phyloP scores from a whole-genome alignment of 2,113 vertebrate species.

The Xiphorhynchus elegans region DNA sequence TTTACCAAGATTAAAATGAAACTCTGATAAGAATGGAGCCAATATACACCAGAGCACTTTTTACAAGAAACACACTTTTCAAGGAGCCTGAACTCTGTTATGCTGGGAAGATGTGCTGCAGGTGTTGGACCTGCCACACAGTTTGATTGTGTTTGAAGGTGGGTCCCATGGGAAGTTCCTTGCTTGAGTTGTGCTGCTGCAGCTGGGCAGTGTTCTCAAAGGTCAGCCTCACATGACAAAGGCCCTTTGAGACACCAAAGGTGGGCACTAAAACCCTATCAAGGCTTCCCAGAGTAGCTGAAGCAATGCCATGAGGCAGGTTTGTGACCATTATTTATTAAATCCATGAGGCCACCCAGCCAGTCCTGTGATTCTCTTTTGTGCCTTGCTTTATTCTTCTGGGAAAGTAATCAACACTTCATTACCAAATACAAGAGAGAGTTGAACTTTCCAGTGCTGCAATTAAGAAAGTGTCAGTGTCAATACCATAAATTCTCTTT shows the following conservation, averaged over 20 bases:
- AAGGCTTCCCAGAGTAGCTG: not conserved
- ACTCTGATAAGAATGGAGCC: not conserved
- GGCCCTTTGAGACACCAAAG: not conserved
- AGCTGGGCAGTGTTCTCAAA: not conserved
- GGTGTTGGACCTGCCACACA: not conserved
- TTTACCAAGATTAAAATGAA: constrained; percentile 6
- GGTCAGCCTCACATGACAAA: not conserved
- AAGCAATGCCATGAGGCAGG: not conserved
- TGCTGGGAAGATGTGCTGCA: not conserved
- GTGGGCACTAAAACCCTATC: not conserved
- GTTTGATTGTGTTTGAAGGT: not conserved
- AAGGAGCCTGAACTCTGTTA: not conserved
- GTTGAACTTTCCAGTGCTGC: not conserved
- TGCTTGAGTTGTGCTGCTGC: not conserved
- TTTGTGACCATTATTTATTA: constrained; percentile 20
- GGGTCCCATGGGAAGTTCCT: not conserved
- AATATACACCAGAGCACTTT: not conserved
- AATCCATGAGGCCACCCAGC: not conserved
- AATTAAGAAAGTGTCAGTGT: not conserved
- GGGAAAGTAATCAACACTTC: not conserved
- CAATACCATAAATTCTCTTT: not conserved
- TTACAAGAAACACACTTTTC: not conserved
- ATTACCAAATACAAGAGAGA: not conserved
- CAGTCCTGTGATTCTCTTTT: not conserved
- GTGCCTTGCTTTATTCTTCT: not conserved